Percentiles rank a stretch among this genome's conserved stretches.
phyloP scores from a whole-genome alignment of 2,888 invertebrate genomes.

The Tribolium freemani region DNA sequence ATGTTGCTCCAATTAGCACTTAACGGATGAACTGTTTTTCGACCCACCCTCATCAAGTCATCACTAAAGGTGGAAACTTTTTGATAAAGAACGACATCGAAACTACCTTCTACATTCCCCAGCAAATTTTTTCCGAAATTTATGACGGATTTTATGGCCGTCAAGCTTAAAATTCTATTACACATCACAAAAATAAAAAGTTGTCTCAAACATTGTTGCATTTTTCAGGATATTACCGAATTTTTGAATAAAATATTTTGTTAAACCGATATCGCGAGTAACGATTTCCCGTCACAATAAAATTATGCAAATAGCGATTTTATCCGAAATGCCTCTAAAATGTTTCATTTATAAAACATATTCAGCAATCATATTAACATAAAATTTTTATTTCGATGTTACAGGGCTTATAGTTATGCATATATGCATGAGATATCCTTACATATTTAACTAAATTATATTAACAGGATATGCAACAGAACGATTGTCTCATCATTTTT shows the following conservation, averaged over 20 bases:
- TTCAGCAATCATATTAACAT: constrained; percentile 61
- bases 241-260: constrained; percentile 51
- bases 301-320: constrained; percentile 64
- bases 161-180: constrained; percentile 43
- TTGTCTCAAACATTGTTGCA: constrained; percentile 34
- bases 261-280: constrained; percentile 47
- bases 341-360: constrained; percentile 64
- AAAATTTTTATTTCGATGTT: constrained; percentile 60
- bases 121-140: constrained; percentile 40
- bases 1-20: constrained; percentile 48
- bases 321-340: constrained; percentile 62
- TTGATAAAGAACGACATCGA: constrained; percentile 25
- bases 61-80: neutral
- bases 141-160: constrained; percentile 41
- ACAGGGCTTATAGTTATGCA: constrained; percentile 55
- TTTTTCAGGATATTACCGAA: constrained; percentile 30
- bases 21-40: constrained; percentile 14
- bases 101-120: constrained; percentile 39
- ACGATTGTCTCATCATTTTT: constrained; percentile 11
- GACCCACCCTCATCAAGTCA: constrained; percentile 15
- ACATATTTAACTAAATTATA: constrained; percentile 52
- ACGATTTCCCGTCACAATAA: constrained; percentile 59
- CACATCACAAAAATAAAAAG: constrained; percentile 26
- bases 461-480: constrained; percentile 29
- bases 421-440: constrained; percentile 56